These are phyloP conservation scores for Peromyscus maniculatus DNA, from an alignment of 2,113 vertebrate species.

Conservation along the genomic window DNA sequence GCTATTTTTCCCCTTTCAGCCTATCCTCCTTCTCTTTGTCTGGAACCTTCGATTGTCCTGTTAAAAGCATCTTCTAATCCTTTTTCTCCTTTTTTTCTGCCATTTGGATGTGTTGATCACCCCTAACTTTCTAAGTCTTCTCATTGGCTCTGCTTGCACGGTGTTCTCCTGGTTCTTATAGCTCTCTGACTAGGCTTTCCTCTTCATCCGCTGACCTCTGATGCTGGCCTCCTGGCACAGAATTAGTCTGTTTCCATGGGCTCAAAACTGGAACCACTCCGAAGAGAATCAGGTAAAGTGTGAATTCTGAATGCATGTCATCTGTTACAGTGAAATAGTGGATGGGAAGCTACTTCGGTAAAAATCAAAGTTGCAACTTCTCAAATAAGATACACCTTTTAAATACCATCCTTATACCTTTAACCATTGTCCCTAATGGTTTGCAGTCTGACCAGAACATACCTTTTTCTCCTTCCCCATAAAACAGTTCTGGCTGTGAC, in stretches of 20 bases:
- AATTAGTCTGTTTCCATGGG: conserved; percentile 61
- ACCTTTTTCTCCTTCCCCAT: not conserved
- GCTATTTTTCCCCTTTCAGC: not conserved
- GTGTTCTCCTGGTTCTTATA: conserved; percentile 45
- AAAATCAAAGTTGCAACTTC: conserved; percentile 46
- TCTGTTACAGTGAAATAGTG: not conserved
- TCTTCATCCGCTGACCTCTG: conserved; percentile 71
- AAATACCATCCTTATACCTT: not conserved
- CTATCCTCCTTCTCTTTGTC: not conserved
- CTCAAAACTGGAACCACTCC: conserved; percentile 56
- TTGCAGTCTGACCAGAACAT: conserved; percentile 17
- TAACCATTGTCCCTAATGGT: not conserved
- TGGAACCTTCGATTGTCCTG: not conserved
- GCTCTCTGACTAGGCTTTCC: conserved; percentile 76
- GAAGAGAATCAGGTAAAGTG: conserved; percentile 75
- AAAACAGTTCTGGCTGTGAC: conserved; percentile 14
- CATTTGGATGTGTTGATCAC: conserved; percentile 37
- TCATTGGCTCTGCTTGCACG: conserved; percentile 15
- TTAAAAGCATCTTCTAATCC: conserved; percentile 28
- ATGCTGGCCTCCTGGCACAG: conserved; percentile 66
- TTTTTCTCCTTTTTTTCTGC: conserved; percentile 47
- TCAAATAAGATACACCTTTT: not conserved
- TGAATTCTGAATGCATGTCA: conserved; percentile 15
- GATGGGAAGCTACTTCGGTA: conserved; percentile 8
- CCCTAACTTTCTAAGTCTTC: conserved; percentile 70